Conservation (phyloP, 1,140 invertebrate genomes). For the Caenorhabditis elegans region DNA sequence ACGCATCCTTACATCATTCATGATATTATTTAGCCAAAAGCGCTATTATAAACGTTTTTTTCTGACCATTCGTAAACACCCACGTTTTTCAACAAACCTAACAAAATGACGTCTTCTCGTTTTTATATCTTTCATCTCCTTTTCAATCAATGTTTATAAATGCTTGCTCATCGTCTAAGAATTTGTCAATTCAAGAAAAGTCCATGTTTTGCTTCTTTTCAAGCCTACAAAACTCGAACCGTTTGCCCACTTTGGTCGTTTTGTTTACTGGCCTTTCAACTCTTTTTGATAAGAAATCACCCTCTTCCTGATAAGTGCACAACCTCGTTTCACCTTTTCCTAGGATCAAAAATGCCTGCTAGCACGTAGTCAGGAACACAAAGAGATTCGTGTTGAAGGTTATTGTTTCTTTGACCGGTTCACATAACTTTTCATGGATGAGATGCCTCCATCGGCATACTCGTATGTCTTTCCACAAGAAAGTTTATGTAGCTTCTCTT, state of each 20-base stretch:
- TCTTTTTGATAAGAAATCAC: background rate
- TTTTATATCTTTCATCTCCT: no score
- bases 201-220: background rate
- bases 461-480: background rate
- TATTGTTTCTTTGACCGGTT: background rate
- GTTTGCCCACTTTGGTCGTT: background rate
- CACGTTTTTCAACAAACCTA: no score
- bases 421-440: background rate
- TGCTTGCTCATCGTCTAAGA: background rate
- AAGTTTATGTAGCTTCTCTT: background rate
- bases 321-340: background rate
- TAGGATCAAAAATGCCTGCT: background rate
- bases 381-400: no score
- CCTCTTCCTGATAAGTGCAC: background rate
- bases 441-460: background rate
- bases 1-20: no score
- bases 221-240: background rate
- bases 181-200: background rate
- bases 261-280: background rate
- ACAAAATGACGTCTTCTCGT: background rate
- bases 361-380: no score
- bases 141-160: slow-evolving; percentile 1
- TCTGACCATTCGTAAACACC: no score
- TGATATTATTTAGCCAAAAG: background rate
- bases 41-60: background rate